Evolutionary conservation across 2,113 vertebrate species (phyloP).

Genomic region (Podarcis raffonei): DNA sequence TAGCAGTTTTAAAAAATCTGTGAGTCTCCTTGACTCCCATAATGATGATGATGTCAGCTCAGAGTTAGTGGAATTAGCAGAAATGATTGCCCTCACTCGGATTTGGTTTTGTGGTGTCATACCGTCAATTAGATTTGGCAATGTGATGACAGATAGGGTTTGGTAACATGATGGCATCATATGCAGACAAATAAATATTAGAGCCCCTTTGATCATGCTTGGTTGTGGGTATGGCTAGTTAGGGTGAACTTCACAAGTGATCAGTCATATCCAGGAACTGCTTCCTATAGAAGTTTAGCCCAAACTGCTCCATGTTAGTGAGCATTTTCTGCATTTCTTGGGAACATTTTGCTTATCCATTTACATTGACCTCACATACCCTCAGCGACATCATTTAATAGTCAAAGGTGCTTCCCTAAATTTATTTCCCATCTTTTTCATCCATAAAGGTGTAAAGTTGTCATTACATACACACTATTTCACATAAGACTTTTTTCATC

Average conservation of each 20-base stretch:
- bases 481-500: no score
- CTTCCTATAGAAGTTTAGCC: not conserved
- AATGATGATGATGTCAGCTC: not conserved
- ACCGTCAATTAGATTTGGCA: no score
- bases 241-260: not conserved
- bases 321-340: not conserved
- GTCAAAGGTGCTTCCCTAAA: no score
- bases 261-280: not conserved
- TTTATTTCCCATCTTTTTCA: no score
- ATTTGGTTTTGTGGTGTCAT: no score
- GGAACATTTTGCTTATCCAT: not conserved
- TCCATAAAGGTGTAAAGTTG: no score
- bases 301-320: not conserved
- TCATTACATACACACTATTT: no score
- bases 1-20: no score
- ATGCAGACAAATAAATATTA: not conserved
- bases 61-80: not conserved
- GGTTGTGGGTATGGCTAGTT: not conserved
- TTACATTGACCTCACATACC: not conserved
- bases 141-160: not conserved
- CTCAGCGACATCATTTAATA: not conserved
- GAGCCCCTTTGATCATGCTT: not conserved
- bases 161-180: not conserved
- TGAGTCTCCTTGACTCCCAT: no score
- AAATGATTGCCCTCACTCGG: not conserved